Conservation (phyloP, 2,888 invertebrate genomes). For the Calliphora vomitoria region DNA sequence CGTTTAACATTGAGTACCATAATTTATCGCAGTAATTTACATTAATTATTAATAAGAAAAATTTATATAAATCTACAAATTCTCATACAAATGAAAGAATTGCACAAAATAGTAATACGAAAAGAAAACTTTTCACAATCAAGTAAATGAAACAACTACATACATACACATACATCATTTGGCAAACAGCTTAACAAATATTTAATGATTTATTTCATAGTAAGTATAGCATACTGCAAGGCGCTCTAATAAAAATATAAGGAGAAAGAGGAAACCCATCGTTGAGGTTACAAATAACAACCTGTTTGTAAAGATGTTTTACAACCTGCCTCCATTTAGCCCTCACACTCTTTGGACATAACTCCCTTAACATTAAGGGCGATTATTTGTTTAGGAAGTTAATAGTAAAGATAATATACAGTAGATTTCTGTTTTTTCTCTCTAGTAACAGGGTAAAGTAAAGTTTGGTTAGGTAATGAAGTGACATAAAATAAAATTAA, state of each 20-base stretch:
- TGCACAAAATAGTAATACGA: background rate
- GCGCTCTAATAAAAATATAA: background rate
- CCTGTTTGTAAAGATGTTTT: slow-evolving; percentile 17
- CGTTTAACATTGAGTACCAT: slow-evolving; percentile 41
- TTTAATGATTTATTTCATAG: slow-evolving; percentile 60
- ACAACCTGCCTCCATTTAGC: background rate
- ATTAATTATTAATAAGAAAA: slow-evolving; percentile 57
- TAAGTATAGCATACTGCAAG: background rate
- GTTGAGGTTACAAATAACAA: background rate
- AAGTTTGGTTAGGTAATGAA: slow-evolving; percentile 48
- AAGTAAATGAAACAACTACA: slow-evolving; percentile 13
- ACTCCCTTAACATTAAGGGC: slow-evolving; percentile 5
- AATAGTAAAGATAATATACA: slow-evolving; percentile 46
- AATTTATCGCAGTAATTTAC: slow-evolving; percentile 54
- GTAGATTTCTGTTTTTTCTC: background rate
- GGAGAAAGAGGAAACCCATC: background rate
- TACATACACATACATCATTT: slow-evolving; percentile 54
- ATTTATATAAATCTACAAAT: slow-evolving; percentile 48
- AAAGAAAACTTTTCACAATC: slow-evolving; percentile 13
- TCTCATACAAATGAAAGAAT: background rate
- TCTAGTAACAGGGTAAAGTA: background rate
- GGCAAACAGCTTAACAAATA: slow-evolving; percentile 64
- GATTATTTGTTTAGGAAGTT: slow-evolving; percentile 67
- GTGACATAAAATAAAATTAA: slow-evolving; percentile 71
- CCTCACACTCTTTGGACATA: background rate